phyloP scores from a whole-genome alignment of 2,888 invertebrate genomes.

The Hydropsyche betteni region DNA sequence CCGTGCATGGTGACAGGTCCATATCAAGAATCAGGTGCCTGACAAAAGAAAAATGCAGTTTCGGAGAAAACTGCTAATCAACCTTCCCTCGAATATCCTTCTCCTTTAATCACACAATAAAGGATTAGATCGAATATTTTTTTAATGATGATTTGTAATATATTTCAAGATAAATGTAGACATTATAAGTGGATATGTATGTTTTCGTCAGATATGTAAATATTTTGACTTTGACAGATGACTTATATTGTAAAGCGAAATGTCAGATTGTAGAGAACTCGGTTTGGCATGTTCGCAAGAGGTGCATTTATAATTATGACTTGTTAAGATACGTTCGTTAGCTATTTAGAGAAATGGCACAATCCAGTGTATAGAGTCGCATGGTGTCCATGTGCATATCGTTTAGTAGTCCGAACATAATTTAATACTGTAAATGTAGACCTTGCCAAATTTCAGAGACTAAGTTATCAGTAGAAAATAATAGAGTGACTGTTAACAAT shows the following conservation, averaged over 20 bases:
- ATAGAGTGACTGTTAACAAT: slow-evolving; percentile 38
- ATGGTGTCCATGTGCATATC: slow-evolving; percentile 46
- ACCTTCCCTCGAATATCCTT: slow-evolving; percentile 39
- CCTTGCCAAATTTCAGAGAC: slow-evolving; percentile 51
- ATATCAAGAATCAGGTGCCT: slow-evolving; percentile 74
- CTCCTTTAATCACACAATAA: slow-evolving; percentile 32
- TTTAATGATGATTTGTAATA: slow-evolving; percentile 26
- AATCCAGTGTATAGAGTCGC: slow-evolving; percentile 49
- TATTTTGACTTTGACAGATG: neutral
- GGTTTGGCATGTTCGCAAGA: slow-evolving; percentile 25
- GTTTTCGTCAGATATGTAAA: slow-evolving; percentile 28
- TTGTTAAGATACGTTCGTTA: slow-evolving; percentile 41
- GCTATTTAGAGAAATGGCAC: slow-evolving; percentile 47
- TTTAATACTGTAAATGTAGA: slow-evolving; percentile 48
- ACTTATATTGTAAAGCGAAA: no score
- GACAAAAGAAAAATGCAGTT: slow-evolving; percentile 55
- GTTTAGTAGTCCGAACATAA: slow-evolving; percentile 45
- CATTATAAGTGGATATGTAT: neutral
- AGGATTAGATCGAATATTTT: slow-evolving; percentile 36
- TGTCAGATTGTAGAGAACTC: neutral
- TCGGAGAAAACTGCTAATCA: slow-evolving; percentile 39
- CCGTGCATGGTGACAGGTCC: slow-evolving; percentile 87
- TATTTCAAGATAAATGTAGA: slow-evolving; percentile 13
- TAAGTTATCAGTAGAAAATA: slow-evolving; percentile 48
- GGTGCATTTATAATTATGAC: slow-evolving; percentile 44